Evolutionary conservation across 2,888 invertebrate species (phyloP).

Genomic region (Pachliopta kotzebuea): DNA sequence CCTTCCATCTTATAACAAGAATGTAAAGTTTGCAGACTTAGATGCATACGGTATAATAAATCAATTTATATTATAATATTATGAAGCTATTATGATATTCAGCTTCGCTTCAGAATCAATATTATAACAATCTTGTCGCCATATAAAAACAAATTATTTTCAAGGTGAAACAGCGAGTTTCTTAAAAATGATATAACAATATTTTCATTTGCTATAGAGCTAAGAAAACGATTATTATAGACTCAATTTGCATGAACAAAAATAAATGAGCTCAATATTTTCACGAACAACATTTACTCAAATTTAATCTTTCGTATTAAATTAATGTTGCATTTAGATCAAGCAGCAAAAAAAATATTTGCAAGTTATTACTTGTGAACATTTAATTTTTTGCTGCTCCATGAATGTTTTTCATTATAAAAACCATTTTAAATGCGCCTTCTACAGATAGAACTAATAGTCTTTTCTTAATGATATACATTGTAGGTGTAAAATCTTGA

Average conservation of each 20-base stretch:
- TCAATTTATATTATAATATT: constrained; percentile 9
- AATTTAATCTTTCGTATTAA: constrained; percentile 1
- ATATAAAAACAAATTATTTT: too few species aligned
- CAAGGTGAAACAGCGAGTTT: too few species aligned
- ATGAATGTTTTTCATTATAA: too few species aligned
- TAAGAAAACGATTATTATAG: background rate
- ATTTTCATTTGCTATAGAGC: background rate
- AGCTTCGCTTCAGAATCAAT: constrained; percentile 3
- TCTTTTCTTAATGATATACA: too few species aligned
- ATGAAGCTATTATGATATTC: constrained; percentile 17
- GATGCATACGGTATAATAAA: constrained; percentile 5
- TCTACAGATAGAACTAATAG: too few species aligned
- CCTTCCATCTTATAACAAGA: constrained; percentile 55
- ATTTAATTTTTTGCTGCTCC: background rate
- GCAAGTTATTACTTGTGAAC: too few species aligned
- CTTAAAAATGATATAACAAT: background rate
- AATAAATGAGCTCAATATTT: background rate
- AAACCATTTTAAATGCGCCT: too few species aligned
- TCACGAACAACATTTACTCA: background rate
- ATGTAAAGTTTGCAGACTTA: constrained; percentile 49
- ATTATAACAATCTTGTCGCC: background rate
- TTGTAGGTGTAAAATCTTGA: too few species aligned
- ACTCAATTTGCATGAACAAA: background rate
- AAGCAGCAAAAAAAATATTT: too few species aligned
- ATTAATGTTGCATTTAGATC: too few species aligned